Percentiles rank a stretch among this genome's conserved stretches.
Conservation (phyloP, 2,888 invertebrate species). For the Nemotelus nigrinus region DNA sequence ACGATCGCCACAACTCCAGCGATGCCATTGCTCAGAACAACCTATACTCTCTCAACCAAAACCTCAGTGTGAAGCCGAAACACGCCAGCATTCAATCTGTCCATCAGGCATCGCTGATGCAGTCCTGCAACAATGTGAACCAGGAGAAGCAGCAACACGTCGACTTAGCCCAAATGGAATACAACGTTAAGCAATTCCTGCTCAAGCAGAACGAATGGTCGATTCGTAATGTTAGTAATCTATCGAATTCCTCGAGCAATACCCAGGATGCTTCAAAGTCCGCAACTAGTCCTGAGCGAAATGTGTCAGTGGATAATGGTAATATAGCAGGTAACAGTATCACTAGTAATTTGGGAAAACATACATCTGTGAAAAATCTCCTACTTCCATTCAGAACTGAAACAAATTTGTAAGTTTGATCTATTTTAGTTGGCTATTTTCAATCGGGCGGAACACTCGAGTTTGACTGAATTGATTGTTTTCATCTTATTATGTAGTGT, state of each 20-base stretch:
- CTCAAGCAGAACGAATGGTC: slow-evolving; percentile 69
- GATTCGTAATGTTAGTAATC: slow-evolving; percentile 56
- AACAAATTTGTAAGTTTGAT: slow-evolving; percentile 63
- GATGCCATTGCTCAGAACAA: slow-evolving; percentile 47
- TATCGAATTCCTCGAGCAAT: not conserved
- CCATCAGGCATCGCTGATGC: not conserved
- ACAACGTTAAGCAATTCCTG: slow-evolving; percentile 79
- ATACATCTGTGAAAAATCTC: slow-evolving; percentile 28
- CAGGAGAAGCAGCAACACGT: slow-evolving; percentile 64
- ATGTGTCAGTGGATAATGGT: not conserved
- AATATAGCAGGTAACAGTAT: slow-evolving; percentile 3
- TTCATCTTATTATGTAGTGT: no score
- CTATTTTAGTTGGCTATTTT: no score
- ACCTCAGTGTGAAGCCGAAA: not conserved
- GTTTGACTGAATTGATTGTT: no score
- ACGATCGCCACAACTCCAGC: slow-evolving; percentile 50
- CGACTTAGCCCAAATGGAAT: slow-evolving; percentile 78
- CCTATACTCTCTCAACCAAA: slow-evolving; percentile 4
- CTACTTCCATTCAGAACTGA: slow-evolving; percentile 61
- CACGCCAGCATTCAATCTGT: not conserved
- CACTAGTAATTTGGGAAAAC: not conserved
- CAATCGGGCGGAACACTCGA: no score
- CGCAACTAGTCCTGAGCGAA: not conserved
- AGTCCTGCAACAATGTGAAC: slow-evolving; percentile 50
- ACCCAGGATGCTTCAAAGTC: not conserved